A percentile compares a stretch with the other conserved stretches of the same genome.
These are phyloP conservation scores for Stenurella melanura DNA, from an alignment of 2,888 invertebrate genomes.

Conservation along the genomic window DNA sequence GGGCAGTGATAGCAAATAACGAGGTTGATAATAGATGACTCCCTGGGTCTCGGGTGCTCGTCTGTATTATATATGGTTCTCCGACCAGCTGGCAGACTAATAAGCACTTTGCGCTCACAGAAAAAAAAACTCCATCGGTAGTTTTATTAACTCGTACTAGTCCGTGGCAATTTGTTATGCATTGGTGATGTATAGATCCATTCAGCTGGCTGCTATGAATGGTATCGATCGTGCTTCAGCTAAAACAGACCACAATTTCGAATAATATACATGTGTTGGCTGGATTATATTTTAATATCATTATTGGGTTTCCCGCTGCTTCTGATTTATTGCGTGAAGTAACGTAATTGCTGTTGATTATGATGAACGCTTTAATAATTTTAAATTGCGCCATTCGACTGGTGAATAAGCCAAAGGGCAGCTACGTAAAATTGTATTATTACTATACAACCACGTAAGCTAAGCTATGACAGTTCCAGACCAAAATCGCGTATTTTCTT, in stretches of 20 bases:
- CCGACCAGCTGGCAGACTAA: conserved; percentile 45
- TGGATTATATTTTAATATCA: conserved; percentile 10
- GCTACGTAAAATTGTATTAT: no score
- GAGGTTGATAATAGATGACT: conserved; percentile 53
- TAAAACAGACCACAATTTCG: conserved; percentile 20
- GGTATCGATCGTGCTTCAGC: conserved; percentile 16
- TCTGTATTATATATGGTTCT: conserved; percentile 46
- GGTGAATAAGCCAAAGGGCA: background rate
- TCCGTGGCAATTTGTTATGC: conserved; percentile 12
- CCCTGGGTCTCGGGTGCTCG: conserved; percentile 47
- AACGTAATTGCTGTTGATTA: background rate
- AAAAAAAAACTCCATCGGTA: conserved; percentile 40
- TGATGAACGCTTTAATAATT: background rate
- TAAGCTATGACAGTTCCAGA: no score
- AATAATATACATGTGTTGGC: conserved; percentile 5
- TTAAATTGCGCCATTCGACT: conserved; percentile 1
- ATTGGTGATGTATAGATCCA: conserved; percentile 13
- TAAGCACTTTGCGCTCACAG: conserved; percentile 41
- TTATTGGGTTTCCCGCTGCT: background rate
- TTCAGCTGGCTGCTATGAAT: conserved; percentile 1
- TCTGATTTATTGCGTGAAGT: background rate
- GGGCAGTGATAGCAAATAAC: conserved; percentile 55
- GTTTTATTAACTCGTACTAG: conserved; percentile 44
- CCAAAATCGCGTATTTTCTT: no score
- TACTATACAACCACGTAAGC: no score